Evolutionary conservation across 1,140 invertebrate species (phyloP), one percentile per base, ranked within the genome.

Genomic region (Saccostrea echinata): DNA sequence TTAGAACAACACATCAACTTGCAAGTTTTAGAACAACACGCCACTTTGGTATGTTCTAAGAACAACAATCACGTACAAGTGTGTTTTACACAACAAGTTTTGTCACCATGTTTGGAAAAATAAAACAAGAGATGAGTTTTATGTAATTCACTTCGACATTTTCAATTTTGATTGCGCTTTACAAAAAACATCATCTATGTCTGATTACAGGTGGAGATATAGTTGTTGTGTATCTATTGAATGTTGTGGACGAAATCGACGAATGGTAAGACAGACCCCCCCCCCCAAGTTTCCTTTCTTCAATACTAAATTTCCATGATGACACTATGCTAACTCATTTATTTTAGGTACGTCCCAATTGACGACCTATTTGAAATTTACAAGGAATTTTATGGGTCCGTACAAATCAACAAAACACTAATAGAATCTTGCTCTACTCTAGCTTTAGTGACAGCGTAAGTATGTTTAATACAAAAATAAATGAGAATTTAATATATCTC

Each of bases 351-450:
- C 91, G 86, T 94, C 21, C 93, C 93, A 16, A 85, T 90, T 68
- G 84, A 91, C 85, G 92, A 94, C 82, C 88, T 94, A 35, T 87
- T 85, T 51, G 91, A 92, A 9, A 94, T 94, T 84, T 94, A 94
- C 82, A 33, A 88, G 27, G 91, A 93, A 61, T 88, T 91, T 51
- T 94, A 94, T 90, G 92, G 93, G 43, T 33, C 71, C 27, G 85
- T 87, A 13, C 86, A 80, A 35, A 89, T 94, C 52, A 85, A 90
- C 16, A 57, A 86, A 33, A 51, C 85, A 18, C 89, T 92, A 0
- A 92, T 94, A 64, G 87, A 88, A 24, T 86, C 89, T n/a, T 94
- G 93, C 86, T 89, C 91, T 9, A 53, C 86, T 12, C 27, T 91
- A 13, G 21, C 93, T 18, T 92, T 91, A 85, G 85, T 93, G 43